Conservation (phyloP, 2,113 vertebrate genomes). For the Thermophis baileyi region DNA sequence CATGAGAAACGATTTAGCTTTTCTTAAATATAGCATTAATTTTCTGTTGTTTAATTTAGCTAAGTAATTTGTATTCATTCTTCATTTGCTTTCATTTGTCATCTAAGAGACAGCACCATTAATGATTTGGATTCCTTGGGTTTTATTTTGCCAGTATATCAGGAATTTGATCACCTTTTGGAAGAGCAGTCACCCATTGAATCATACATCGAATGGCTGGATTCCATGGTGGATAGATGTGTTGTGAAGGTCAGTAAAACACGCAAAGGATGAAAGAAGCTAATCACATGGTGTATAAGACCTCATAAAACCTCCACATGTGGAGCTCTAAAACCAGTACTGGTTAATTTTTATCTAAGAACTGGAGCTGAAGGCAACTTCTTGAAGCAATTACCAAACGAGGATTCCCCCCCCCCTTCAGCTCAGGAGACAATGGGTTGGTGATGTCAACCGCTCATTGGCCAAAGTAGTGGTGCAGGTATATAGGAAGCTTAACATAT, state of each 20-base stretch:
- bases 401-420: too few species aligned
- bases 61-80: not conserved
- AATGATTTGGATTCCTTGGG: slow-evolving; percentile 18
- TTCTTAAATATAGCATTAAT: not conserved
- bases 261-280: not conserved
- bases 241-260: slow-evolving; percentile 88
- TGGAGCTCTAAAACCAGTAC: not conserved
- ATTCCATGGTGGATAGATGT: slow-evolving; percentile 97
- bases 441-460: not conserved
- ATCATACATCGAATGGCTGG: slow-evolving; percentile 96
- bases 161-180: slow-evolving; percentile 94
- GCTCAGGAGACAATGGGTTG: not conserved
- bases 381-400: not conserved
- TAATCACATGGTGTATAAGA: not conserved
- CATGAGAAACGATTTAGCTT: not conserved
- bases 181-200: slow-evolving; percentile 98
- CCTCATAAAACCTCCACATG: not conserved
- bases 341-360: not conserved
- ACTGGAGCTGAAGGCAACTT: not conserved
- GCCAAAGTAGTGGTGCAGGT: not conserved
- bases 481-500: not conserved
- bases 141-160: slow-evolving; percentile 82
- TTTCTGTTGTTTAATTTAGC: not conserved
- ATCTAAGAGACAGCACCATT: slow-evolving; percentile 7
- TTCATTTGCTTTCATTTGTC: slow-evolving; percentile 20